These are phyloP conservation scores for Drosophila repletoides DNA, from an alignment of 1,140 invertebrate species.

Conservation along the genomic window DNA sequence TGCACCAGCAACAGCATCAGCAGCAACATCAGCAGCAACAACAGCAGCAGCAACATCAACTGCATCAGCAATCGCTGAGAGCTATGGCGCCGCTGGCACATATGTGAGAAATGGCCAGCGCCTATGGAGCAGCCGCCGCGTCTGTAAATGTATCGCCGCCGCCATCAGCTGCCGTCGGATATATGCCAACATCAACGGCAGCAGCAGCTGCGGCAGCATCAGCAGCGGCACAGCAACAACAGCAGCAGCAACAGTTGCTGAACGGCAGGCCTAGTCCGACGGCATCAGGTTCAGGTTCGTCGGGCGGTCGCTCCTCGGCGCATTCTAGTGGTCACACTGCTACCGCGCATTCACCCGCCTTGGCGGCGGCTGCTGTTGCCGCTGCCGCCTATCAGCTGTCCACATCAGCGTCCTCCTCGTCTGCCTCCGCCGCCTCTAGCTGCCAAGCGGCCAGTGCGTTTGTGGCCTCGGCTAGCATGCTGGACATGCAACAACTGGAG, in stretches of 20 bases:
- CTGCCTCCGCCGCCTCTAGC: conserved; percentile 25
- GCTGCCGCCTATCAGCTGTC: conserved; percentile 63
- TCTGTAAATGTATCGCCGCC: conserved; percentile 49
- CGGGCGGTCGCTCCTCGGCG: conserved; percentile 75
- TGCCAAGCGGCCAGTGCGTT: conserved; percentile 42
- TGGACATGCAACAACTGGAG: conserved; percentile 69
- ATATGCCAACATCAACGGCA: conserved; percentile 44
- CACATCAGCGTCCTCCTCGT: conserved; percentile 16
- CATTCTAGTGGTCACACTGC: conserved; percentile 69
- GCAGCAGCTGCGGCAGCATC: conserved; percentile 29
- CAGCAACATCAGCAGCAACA: conserved; percentile 63
- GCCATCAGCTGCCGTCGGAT: conserved; percentile 30
- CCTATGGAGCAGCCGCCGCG: conserved; percentile 68
- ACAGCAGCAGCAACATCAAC: conserved; percentile 82
- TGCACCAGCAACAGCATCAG: conserved; percentile 61
- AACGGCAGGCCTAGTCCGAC: conserved; percentile 71
- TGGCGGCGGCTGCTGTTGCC: conserved; percentile 52
- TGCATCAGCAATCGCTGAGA: conserved; percentile 85
- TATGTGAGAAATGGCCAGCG: conserved; percentile 87
- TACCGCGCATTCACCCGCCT: conserved; percentile 76
- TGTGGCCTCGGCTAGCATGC: conserved; percentile 66
- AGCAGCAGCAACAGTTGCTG: conserved; percentile 58
- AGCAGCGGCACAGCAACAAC: conserved; percentile 30
- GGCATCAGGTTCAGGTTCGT: conserved; percentile 69
- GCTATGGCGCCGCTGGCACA: conserved; percentile 88